Conservation (phyloP, 2,113 vertebrate genomes). For the Cyphomyrus discorhynchus region DNA sequence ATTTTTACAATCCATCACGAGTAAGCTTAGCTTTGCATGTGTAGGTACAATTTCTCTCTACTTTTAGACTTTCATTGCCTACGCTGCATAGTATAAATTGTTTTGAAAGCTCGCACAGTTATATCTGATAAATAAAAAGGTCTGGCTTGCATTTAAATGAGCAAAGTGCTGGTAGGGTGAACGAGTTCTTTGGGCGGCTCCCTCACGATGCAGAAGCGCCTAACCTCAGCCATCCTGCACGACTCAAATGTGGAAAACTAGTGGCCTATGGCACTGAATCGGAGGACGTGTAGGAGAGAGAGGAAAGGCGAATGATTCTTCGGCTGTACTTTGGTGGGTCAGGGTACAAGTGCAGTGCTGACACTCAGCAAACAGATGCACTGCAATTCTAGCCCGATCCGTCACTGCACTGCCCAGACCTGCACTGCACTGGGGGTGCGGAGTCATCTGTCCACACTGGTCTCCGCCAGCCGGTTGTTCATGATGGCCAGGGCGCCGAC, state of each 20-base stretch:
- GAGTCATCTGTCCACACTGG: constrained; percentile 78
- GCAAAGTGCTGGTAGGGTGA: not conserved
- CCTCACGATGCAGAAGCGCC: not conserved
- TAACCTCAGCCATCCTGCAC: not conserved
- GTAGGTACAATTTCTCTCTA: not conserved
- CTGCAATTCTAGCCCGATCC: not conserved
- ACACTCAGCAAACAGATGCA: not conserved
- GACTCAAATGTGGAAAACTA: not conserved
- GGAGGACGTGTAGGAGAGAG: not conserved
- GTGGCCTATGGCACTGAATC: not conserved
- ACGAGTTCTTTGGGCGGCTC: not conserved
- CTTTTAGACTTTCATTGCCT: not conserved
- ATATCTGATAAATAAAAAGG: not conserved
- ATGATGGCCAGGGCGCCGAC: constrained; percentile 91
- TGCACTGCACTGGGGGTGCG: not conserved
- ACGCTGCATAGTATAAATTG: constrained; percentile 10
- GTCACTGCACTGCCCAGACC: not conserved
- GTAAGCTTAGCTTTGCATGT: not conserved
- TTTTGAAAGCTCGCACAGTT: constrained; percentile 4
- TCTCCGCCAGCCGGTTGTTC: constrained; percentile 93
- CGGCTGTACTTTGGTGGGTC: constrained; percentile 9
- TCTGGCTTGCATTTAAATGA: not conserved
- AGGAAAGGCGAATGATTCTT: not conserved
- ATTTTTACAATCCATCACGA: not conserved
- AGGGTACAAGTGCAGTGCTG: not conserved